These are phyloP conservation scores for Chaunax sp. DNA, from an alignment of 2,797 vertebrate species.

Conservation along the genomic window DNA sequence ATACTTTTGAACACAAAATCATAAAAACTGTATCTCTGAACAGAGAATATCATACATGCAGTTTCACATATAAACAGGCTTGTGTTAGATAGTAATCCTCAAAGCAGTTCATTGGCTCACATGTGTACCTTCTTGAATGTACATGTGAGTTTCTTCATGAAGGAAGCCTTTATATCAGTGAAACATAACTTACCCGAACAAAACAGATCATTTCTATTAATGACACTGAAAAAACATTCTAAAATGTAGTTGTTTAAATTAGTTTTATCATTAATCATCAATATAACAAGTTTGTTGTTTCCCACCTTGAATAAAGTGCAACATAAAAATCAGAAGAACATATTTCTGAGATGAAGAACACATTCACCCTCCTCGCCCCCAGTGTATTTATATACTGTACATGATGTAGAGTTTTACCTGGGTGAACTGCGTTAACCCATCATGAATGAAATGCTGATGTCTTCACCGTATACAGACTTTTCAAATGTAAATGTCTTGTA, in stretches of 20 bases:
- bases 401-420: background rate
- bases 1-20: too few species aligned
- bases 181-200: conserved; percentile 7
- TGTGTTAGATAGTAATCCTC: conserved; percentile 26
- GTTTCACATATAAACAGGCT: conserved; percentile 33
- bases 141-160: conserved; percentile 27
- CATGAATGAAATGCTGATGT: conserved; percentile 11
- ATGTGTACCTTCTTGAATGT: conserved; percentile 5
- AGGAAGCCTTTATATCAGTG: conserved; percentile 23
- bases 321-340: conserved; percentile 11
- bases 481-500: conserved; percentile 18
- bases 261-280: conserved; percentile 9
- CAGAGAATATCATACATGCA: conserved; percentile 8
- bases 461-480: conserved; percentile 14
- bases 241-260: background rate
- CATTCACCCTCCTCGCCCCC: background rate
- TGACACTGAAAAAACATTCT: background rate
- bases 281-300: conserved; percentile 1
- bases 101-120: conserved; percentile 30
- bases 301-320: conserved; percentile 1
- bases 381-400: background rate
- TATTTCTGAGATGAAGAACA: background rate
- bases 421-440: background rate
- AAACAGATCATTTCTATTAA: conserved; percentile 25
- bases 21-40: conserved; percentile 14